Evolutionary conservation across 2,888 invertebrate genomes (phyloP).

Genomic region (Boloria euphrosyne): DNA sequence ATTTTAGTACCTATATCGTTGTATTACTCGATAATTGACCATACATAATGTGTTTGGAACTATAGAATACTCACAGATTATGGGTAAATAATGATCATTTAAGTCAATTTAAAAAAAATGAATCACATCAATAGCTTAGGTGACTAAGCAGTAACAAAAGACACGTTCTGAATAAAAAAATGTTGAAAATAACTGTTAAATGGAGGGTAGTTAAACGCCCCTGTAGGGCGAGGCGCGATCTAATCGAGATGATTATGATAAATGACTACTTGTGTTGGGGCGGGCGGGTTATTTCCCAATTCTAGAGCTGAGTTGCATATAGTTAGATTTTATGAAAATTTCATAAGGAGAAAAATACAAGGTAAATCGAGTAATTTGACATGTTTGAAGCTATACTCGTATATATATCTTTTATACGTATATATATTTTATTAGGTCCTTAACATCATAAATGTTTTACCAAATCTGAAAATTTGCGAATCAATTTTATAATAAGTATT

Average conservation of each 20-base stretch:
- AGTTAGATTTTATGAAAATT: slow-evolving; percentile 5
- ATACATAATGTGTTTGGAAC: too few relatives aligned
- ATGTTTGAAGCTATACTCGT: background rate
- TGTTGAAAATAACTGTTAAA: slow-evolving; percentile 77
- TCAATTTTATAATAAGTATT: too few relatives aligned
- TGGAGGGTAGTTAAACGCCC: slow-evolving; percentile 76
- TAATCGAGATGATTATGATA: slow-evolving; percentile 79
- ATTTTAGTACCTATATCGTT: too few relatives aligned
- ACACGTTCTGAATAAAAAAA: slow-evolving; percentile 65
- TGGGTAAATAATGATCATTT: background rate
- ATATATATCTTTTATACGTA: too few relatives aligned
- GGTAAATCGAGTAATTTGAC: background rate
- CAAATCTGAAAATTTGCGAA: too few relatives aligned
- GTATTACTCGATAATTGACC: too few relatives aligned
- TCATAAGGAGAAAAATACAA: background rate
- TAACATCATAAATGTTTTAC: too few relatives aligned
- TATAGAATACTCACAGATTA: too few relatives aligned
- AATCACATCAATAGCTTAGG: slow-evolving; percentile 39
- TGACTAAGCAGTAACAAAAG: slow-evolving; percentile 57
- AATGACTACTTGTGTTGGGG: slow-evolving; percentile 58
- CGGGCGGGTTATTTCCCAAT: slow-evolving; percentile 41
- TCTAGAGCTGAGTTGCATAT: slow-evolving; percentile 18
- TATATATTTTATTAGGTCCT: too few relatives aligned
- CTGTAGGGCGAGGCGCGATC: slow-evolving; percentile 72
- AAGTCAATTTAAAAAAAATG: slow-evolving; percentile 24